A percentile compares a stretch with the other conserved stretches of the same genome.
Conservation (phyloP, 2,888 invertebrate genomes). For the Epistrophe grossulariae region DNA sequence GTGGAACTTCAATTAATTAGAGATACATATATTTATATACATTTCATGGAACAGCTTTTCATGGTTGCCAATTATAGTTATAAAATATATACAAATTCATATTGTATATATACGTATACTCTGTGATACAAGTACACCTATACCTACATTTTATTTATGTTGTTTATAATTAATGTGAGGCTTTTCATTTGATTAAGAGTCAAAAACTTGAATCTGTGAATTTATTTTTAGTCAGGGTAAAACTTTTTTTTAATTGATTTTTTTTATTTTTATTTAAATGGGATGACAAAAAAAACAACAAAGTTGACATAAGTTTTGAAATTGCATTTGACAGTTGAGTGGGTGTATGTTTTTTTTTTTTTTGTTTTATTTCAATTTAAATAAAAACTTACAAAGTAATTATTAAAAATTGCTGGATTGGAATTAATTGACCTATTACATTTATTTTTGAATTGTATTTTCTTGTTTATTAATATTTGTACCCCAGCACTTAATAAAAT, state of each 20-base stretch:
- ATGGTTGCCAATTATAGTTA: conserved; percentile 5
- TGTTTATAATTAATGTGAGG: conserved; percentile 43
- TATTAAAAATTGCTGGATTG: background rate
- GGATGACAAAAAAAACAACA: background rate
- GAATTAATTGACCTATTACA: background rate
- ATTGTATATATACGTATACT: too few relatives aligned
- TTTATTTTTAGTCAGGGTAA: background rate
- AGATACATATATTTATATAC: conserved; percentile 19
- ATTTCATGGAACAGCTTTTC: conserved; percentile 26
- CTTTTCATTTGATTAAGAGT: conserved; percentile 6
- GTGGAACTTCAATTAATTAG: conserved; percentile 63
- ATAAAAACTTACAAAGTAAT: background rate
- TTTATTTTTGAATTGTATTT: too few relatives aligned
- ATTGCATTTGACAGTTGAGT: conserved; percentile 23
- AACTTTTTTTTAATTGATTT: conserved; percentile 12
- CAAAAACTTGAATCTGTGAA: conserved; percentile 21
- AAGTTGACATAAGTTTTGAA: background rate
- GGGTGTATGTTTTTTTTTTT: background rate
- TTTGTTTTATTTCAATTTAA: background rate
- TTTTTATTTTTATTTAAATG: background rate
- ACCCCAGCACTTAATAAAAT: too few relatives aligned
- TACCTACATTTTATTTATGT: background rate
- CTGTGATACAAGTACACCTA: too few relatives aligned
- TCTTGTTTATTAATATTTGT: background rate
- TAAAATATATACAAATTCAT: background rate